Percentiles rank a stretch among this genome's conserved stretches.
phyloP scores from a whole-genome alignment of 2,113 vertebrate genomes.

The Petrocephalus microphthalmus region DNA sequence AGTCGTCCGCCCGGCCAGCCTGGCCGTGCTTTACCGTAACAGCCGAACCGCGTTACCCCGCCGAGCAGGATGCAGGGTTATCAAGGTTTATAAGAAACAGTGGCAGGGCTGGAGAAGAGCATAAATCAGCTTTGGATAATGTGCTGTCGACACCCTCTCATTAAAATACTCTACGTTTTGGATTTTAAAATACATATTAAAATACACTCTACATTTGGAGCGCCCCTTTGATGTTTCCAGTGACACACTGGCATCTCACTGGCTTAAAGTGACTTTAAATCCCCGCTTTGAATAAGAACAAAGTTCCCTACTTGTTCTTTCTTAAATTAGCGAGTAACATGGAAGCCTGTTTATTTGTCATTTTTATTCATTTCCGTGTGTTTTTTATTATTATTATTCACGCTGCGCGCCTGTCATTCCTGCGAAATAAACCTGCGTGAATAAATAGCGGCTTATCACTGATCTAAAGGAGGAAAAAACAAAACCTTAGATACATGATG shows the following conservation, averaged over 20 bases:
- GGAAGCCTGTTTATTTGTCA: background rate
- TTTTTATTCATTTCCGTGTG: background rate
- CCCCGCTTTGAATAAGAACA: background rate
- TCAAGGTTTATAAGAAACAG: background rate
- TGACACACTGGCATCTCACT: background rate
- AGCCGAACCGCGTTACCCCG: background rate
- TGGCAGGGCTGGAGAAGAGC: background rate
- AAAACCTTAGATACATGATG: background rate
- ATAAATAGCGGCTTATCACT: background rate
- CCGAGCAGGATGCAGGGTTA: background rate
- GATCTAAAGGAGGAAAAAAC: background rate
- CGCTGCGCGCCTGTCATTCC: background rate
- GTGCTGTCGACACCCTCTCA: conserved; percentile 1
- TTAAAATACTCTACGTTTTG: background rate
- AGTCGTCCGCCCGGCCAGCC: background rate
- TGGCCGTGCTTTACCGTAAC: background rate
- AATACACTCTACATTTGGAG: conserved; percentile 6
- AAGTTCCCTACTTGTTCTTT: background rate
- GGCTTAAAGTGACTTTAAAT: conserved; percentile 1
- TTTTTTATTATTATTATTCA: too few relatives aligned
- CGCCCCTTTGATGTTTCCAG: background rate
- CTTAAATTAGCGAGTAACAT: background rate
- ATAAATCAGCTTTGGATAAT: background rate
- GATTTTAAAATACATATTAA: conserved; percentile 9
- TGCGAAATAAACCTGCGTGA: background rate